These are phyloP conservation scores for Melanostoma mellinum DNA, from an alignment of 2,888 invertebrate genomes.

Conservation along the genomic window DNA sequence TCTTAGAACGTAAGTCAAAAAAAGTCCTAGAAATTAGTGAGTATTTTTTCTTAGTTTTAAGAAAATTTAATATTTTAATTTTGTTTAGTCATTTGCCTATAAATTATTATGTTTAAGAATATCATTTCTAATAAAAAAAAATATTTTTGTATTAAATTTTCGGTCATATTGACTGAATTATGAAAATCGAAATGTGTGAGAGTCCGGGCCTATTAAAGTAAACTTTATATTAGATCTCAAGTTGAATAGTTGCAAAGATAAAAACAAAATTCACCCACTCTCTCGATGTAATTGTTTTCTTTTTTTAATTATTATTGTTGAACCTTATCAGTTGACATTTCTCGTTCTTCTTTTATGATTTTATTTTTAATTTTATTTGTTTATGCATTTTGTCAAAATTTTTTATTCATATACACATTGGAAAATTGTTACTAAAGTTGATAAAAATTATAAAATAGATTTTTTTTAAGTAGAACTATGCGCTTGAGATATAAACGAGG, in stretches of 20 bases:
- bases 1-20: slow-evolving; percentile 60
- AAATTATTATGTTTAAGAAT: slow-evolving; percentile 64
- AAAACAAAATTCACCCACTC: slow-evolving; percentile 30
- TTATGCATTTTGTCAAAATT: slow-evolving; percentile 21
- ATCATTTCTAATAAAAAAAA: slow-evolving; percentile 41
- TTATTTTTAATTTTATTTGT: slow-evolving; percentile 21
- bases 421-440: slow-evolving; percentile 27
- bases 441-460: slow-evolving; percentile 8
- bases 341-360: slow-evolving; percentile 26
- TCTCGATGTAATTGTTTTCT: slow-evolving; percentile 25
- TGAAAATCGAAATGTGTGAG: slow-evolving; percentile 47
- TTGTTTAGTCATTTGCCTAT: slow-evolving; percentile 67
- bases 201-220: slow-evolving; percentile 40
- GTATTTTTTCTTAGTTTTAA: slow-evolving; percentile 39
- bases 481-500: slow-evolving; percentile 45
- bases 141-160: slow-evolving; percentile 71
- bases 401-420: slow-evolving; percentile 3
- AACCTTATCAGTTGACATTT: slow-evolving; percentile 53
- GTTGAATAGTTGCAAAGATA: slow-evolving; percentile 55
- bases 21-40: slow-evolving; percentile 57
- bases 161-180: slow-evolving; percentile 79
- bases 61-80: slow-evolving; percentile 45
- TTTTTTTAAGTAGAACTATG: slow-evolving; percentile 30
- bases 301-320: slow-evolving; percentile 35
- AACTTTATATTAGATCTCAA: slow-evolving; percentile 68